A percentile compares a stretch with the other conserved stretches of the same genome.
Evolutionary conservation across 2,797 vertebrate species (phyloP).

Genomic region (Eupleurogrammus muticus): DNA sequence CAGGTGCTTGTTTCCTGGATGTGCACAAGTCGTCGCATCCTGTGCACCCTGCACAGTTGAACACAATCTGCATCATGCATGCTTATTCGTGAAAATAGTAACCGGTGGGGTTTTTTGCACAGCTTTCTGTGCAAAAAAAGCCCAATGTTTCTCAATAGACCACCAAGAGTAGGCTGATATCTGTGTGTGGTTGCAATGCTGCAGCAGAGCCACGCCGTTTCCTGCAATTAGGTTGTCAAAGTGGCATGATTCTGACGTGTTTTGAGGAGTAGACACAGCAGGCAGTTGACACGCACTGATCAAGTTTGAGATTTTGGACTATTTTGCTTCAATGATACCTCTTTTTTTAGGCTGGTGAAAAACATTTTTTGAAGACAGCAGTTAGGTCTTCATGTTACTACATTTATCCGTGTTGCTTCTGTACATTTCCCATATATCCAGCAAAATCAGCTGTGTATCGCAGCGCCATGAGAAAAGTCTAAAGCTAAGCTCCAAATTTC

Average conservation of each 20-base stretch:
- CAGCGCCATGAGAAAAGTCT: no score
- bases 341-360: no score
- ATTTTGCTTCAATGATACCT: no score
- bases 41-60: conserved; percentile 24
- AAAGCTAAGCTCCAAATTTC: no score
- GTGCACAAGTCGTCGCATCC: conserved; percentile 20
- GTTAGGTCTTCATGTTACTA: no score
- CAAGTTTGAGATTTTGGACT: no score
- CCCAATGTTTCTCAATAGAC: neutral
- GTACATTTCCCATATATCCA: no score
- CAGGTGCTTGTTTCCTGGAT: conserved; percentile 47
- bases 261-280: neutral
- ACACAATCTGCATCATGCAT: conserved; percentile 2
- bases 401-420: no score
- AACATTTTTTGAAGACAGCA: no score
- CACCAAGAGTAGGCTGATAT: neutral
- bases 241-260: neutral
- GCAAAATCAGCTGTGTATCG: no score
- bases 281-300: neutral
- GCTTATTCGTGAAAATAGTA: conserved; percentile 14
- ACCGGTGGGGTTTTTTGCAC: neutral
- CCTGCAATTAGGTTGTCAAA: neutral
- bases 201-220: neutral
- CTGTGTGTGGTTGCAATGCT: neutral
- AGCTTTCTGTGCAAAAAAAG: neutral